Conservation (phyloP, 2,797 vertebrate species). For the Amblyopsis hoosieri region DNA sequence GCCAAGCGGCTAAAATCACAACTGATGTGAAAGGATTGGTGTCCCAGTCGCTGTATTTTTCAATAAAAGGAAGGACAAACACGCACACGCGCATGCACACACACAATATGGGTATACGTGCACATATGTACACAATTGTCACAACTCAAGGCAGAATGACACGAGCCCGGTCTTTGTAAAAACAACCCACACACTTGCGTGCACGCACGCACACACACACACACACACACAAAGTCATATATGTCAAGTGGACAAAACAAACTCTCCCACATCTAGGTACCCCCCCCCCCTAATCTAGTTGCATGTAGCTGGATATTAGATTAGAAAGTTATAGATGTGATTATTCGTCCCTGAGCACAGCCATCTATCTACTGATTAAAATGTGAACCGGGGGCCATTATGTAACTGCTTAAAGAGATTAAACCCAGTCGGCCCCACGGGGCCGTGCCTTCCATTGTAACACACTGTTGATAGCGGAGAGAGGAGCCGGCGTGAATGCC, state of each 20-base stretch:
- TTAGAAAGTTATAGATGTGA: conserved; percentile 79
- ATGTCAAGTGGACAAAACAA: conserved; percentile 54
- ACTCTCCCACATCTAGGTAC: conserved; percentile 39
- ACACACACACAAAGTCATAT: conserved; percentile 10
- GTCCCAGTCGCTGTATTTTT: conserved; percentile 26
- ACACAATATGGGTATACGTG: not conserved
- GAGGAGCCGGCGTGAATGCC: conserved; percentile 34
- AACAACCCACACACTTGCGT: not conserved
- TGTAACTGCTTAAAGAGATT: conserved; percentile 78
- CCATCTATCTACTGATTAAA: conserved; percentile 79
- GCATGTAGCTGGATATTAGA: conserved; percentile 74
- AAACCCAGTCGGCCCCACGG: conserved; percentile 60
- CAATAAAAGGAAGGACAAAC: conserved; percentile 1
- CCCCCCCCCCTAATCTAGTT: conserved; percentile 68
- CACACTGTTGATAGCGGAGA: conserved; percentile 39
- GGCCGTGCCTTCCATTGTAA: conserved; percentile 47
- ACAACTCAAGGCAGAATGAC: not conserved
- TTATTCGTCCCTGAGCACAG: conserved; percentile 71
- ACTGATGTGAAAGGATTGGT: conserved; percentile 54
- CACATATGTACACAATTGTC: not conserved
- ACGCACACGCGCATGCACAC: conserved; percentile 2
- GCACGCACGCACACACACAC: conserved; percentile 23
- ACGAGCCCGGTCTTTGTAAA: too few relatives aligned
- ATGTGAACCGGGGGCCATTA: conserved; percentile 71
- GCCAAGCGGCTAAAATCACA: conserved; percentile 48